Percentiles rank a stretch among this genome's conserved stretches.
These are phyloP conservation scores for Phoenicopterus ruber DNA, from an alignment of 2,113 vertebrate species.

Conservation along the genomic window DNA sequence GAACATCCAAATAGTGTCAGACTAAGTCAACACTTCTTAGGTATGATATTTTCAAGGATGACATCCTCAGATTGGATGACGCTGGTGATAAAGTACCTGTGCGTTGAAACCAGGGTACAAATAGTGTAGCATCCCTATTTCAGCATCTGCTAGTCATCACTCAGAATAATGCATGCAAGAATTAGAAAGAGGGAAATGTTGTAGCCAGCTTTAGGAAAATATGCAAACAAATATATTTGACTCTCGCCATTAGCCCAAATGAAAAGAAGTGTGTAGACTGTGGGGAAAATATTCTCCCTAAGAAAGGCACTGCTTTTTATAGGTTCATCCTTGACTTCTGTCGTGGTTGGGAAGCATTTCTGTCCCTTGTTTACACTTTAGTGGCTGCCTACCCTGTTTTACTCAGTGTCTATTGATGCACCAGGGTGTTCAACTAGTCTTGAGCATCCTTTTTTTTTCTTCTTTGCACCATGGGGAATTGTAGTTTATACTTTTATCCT, in stretches of 20 bases:
- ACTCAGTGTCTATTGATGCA: not conserved
- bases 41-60: not conserved
- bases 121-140: not conserved
- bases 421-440: not conserved
- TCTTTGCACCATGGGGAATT: fast-evolving
- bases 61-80: not conserved
- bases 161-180: not conserved
- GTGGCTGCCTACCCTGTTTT: not conserved
- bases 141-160: not conserved
- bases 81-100: not conserved
- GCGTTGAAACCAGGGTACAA: not conserved
- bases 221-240: not conserved
- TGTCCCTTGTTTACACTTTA: not conserved
- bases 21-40: not conserved
- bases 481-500: not conserved
- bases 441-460: not conserved
- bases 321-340: not conserved
- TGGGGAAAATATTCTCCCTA: not conserved
- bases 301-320: not conserved
- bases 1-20: not conserved
- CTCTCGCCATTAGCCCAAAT: not conserved
- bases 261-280: not conserved
- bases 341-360: not conserved
- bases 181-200: not conserved
- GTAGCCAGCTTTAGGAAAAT: not conserved